Percentiles rank a stretch among this genome's conserved stretches.
Evolutionary conservation across 1,140 invertebrate species (phyloP).

Genomic region (Phenacoccus solenopsis): DNA sequence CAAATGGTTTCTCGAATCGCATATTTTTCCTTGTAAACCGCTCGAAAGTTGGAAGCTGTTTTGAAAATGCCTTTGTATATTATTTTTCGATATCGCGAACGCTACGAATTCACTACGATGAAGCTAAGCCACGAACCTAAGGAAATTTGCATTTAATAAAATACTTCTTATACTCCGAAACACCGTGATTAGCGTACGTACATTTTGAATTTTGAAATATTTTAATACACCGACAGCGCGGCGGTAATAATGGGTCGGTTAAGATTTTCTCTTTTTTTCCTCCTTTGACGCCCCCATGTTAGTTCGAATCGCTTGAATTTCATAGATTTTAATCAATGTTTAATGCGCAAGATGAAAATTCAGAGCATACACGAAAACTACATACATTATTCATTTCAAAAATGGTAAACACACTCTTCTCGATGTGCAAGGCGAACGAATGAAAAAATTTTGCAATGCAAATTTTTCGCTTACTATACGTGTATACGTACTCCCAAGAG

Average conservation of each 20-base stretch:
- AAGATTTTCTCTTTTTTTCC: too few relatives aligned
- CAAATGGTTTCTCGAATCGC: not conserved
- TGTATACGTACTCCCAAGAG: not conserved
- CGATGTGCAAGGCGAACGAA: not conserved
- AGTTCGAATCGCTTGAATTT: not conserved
- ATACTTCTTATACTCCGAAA: not conserved
- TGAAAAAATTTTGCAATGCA: conserved; percentile 18
- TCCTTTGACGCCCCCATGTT: not conserved
- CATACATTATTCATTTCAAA: conserved; percentile 12
- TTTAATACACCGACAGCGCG: too few relatives aligned
- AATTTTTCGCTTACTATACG: not conserved
- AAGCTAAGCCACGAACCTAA: not conserved
- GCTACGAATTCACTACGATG: not conserved
- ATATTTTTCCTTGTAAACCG: not conserved
- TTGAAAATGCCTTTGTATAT: not conserved
- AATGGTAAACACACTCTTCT: conserved; percentile 1
- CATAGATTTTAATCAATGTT: not conserved
- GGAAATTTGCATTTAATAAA: conserved; percentile 3
- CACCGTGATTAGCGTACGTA: not conserved
- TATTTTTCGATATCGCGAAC: not conserved
- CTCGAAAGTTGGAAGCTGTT: not conserved
- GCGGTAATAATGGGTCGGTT: too few relatives aligned
- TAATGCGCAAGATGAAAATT: not conserved
- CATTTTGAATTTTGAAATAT: too few relatives aligned
- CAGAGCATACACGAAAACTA: not conserved